Base-by-base conservation (phyloP, 2,113 vertebrate genomes). In the Megaceryle torquata region DNA sequence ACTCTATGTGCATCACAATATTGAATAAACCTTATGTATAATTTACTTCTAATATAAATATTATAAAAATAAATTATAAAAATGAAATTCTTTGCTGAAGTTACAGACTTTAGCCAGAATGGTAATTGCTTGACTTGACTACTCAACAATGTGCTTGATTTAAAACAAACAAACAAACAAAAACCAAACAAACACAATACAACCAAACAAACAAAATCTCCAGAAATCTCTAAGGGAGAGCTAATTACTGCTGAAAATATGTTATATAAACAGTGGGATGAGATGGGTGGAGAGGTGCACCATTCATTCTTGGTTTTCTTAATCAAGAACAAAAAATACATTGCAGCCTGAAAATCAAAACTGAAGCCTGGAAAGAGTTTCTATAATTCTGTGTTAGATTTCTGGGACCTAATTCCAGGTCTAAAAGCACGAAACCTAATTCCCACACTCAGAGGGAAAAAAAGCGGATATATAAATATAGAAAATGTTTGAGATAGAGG, bases 191-290 rank as follows among this genome's bases (percentile, higher is more conserved):
- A 37, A 37, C 37, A 37, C n/a, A n/a, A n/a, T n/a, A n/a, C n/a
- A n/a, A n/a, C 37, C 37, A 92, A 56, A 25, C 13, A 11, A 64
- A 21, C 53, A 81, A 64, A 28, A 25, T 53, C 53, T 53, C 15
- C 11, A 53, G 33, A 79, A 51, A 51, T 53, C 48, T 79, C 28
- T 12, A 39, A 89, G 80, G 82, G 91, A 89, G 91, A 89, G 76
- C 71, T 94, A 91, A 96, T 95, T 95, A 93, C 89, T 92, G 82
- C 85, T 97, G 90, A 94, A 95, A 96, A 92, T 88, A 89, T 91
- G 48, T 95, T 94, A 88, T 91, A 94, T 85, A 95, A 96, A 93
- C 53, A 90, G 67, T 76, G 31, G 53, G 53, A 20, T 71, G 84
- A 43, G 93, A 35, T 59, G 83, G 20, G 17, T 59, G 46, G 35